Percentiles rank a stretch among this genome's conserved stretches.
These are phyloP conservation scores for Leptodactylus fuscus DNA, from an alignment of 2,113 vertebrate species.

Conservation along the genomic window DNA sequence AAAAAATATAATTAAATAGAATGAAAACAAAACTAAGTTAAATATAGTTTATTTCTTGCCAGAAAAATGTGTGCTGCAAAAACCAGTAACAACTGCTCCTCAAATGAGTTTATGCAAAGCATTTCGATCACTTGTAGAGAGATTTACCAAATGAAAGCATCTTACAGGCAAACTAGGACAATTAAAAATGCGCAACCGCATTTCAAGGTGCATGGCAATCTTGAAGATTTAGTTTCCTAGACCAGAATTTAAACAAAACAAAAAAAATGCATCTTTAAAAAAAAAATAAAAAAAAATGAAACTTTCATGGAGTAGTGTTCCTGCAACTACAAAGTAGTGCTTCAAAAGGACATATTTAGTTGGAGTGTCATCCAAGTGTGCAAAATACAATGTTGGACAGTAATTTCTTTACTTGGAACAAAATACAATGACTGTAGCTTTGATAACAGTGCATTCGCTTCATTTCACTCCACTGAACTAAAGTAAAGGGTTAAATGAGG, in stretches of 20 bases:
- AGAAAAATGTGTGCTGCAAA: slow-evolving; percentile 41
- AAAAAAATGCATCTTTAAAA: too few relatives aligned
- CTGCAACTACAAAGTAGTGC: neutral
- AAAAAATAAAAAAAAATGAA: too few relatives aligned
- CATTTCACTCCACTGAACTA: neutral
- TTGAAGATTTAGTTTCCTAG: too few relatives aligned
- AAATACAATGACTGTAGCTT: slow-evolving; percentile 3
- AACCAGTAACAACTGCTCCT: slow-evolving; percentile 36
- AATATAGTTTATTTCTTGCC: slow-evolving; percentile 52
- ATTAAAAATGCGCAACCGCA: neutral
- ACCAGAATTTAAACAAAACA: too few relatives aligned
- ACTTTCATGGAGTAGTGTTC: neutral
- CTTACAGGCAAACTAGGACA: slow-evolving; percentile 10
- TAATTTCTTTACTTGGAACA: slow-evolving; percentile 12
- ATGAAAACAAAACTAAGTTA: slow-evolving; percentile 29
- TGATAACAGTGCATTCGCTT: neutral
- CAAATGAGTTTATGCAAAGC: slow-evolving; percentile 15
- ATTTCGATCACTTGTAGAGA: slow-evolving; percentile 7
- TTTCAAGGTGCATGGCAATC: neutral
- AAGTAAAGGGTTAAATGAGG: neutral
- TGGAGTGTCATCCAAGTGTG: slow-evolving; percentile 24
- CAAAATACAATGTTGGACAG: slow-evolving; percentile 34
- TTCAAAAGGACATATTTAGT: slow-evolving; percentile 35
- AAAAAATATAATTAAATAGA: slow-evolving; percentile 30
- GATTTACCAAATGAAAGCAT: neutral